These are phyloP conservation scores for Crocallis elinguaria DNA, from an alignment of 2,888 invertebrate genomes.

Conservation along the genomic window DNA sequence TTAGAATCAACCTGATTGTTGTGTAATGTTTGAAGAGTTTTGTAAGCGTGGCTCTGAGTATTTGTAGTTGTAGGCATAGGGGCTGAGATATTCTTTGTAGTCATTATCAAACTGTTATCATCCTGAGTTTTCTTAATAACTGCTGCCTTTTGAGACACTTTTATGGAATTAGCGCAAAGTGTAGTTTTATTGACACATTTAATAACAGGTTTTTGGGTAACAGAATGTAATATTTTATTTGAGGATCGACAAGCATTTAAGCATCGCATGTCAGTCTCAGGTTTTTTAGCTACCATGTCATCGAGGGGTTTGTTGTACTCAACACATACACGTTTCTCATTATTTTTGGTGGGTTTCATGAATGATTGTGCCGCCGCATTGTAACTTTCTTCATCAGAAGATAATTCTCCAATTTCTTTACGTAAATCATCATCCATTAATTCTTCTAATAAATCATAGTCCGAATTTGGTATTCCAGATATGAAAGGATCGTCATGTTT, in stretches of 20 bases:
- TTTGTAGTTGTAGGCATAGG: conserved; percentile 2
- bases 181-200: conserved; percentile 8
- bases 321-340: conserved; percentile 26
- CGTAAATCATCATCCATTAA: conserved; percentile 74
- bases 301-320: conserved; percentile 18
- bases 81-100: conserved; percentile 6
- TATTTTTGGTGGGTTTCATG: conserved; percentile 41
- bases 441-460: conserved; percentile 76
- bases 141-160: neutral
- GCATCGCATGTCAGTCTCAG: neutral
- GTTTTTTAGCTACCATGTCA: conserved; percentile 1
- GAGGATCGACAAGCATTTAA: conserved; percentile 1
- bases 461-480: conserved; percentile 67
- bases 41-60: conserved; percentile 5
- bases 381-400: conserved; percentile 67
- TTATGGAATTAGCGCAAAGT: neutral
- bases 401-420: conserved; percentile 75
- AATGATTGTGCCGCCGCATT: conserved; percentile 29
- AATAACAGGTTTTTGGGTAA: conserved; percentile 1
- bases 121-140: neutral
- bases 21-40: conserved; percentile 7
- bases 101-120: neutral
- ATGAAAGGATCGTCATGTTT: conserved; percentile 62
- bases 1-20: conserved; percentile 39
- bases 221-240: conserved; percentile 2